Evolutionary conservation across 2,113 vertebrate species (phyloP).

Genomic region (Bufo bufo): DNA sequence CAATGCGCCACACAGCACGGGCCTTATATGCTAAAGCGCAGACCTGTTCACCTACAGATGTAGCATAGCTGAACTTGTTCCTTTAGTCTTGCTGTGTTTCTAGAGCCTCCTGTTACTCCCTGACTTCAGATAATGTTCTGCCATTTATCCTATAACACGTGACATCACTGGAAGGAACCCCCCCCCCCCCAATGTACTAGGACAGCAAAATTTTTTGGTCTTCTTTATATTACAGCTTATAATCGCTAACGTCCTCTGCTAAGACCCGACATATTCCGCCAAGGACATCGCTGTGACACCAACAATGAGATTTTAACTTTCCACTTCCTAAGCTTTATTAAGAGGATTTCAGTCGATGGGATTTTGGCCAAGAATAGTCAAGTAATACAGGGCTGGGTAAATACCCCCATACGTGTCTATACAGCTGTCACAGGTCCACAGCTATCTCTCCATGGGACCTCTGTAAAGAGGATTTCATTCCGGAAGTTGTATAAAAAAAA

Average conservation of each 20-base stretch:
- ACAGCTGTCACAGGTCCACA: neutral
- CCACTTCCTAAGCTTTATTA: slow-evolving; percentile 29
- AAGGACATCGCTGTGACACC: neutral
- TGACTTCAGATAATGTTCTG: neutral
- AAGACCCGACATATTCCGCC: neutral
- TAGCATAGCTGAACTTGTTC: neutral
- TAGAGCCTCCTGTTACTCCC: neutral
- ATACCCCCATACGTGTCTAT: neutral
- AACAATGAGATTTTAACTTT: slow-evolving; percentile 22
- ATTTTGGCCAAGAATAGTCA: slow-evolving; percentile 37
- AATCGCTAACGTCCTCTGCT: neutral
- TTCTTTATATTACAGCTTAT: no score
- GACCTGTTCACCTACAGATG: neutral
- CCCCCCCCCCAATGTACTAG: no score
- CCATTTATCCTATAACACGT: no score
- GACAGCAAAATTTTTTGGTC: no score
- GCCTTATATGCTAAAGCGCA: neutral
- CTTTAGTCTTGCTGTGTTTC: no score
- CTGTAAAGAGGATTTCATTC: neutral
- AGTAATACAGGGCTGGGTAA: slow-evolving; percentile 13
- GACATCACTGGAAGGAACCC: neutral
- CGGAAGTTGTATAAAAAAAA: neutral
- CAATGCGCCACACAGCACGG: neutral
- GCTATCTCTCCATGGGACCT: neutral
- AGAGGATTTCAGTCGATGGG: slow-evolving; percentile 36